These are phyloP conservation scores for Eulimnadia texana DNA, from an alignment of 1,140 invertebrate species.

Conservation along the genomic window DNA sequence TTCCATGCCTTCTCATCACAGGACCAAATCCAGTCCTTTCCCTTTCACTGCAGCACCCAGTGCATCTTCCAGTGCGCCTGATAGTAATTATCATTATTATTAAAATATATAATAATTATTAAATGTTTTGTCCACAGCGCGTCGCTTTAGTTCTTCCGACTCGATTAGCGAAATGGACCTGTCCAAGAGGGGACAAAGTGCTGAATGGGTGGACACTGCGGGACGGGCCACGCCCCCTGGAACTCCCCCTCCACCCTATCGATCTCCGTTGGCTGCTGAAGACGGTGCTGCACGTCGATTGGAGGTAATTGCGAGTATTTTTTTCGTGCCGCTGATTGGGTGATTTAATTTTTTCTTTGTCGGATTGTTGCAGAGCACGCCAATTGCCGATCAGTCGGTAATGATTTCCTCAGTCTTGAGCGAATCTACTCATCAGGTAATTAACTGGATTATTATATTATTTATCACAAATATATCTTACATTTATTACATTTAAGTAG, in stretches of 20 bases:
- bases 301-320: not conserved
- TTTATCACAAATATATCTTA: too few relatives aligned
- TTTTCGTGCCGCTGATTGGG: not conserved
- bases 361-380: constrained; percentile 5
- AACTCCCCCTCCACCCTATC: constrained; percentile 72
- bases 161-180: constrained; percentile 39
- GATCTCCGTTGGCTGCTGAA: constrained; percentile 24
- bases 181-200: constrained; percentile 31
- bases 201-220: constrained; percentile 29
- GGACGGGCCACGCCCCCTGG: constrained; percentile 53
- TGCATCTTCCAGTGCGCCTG: constrained; percentile 28
- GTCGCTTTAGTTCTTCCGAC: constrained; percentile 40
- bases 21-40: constrained; percentile 53
- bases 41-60: constrained; percentile 36
- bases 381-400: not conserved
- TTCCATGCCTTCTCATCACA: constrained; percentile 35
- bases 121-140: constrained; percentile 25
- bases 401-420: not conserved
- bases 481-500: not conserved
- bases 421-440: not conserved
- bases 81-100: constrained; percentile 16
- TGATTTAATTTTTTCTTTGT: not conserved
- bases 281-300: not conserved
- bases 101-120: constrained; percentile 15
- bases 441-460: too few relatives aligned